Base-by-base conservation (phyloP, 2,113 vertebrate genomes). In the Psephotus haematonotus region DNA sequence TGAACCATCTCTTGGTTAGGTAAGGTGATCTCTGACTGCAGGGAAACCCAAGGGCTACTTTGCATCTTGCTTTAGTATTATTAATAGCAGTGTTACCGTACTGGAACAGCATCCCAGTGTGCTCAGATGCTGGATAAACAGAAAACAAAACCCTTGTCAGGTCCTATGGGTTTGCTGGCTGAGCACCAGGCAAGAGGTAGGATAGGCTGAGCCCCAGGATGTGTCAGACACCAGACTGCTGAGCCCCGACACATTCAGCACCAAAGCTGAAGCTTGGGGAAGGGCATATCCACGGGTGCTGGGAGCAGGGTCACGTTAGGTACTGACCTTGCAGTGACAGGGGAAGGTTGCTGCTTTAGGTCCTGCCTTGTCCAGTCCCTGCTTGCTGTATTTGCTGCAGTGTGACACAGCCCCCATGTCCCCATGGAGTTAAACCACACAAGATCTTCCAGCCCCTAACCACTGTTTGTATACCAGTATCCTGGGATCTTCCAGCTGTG, bases 191-290 rank as follows among this genome's bases (percentile, higher is more conserved):
- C 43, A 55, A 62, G 18, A 57, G 31, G 20, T 8, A 27, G 20
- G 37, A 41, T 29, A 25, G 35, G 24, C 8, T n/a, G 64, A 63
- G 80, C 41, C 59, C 60, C 55, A 62, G 50, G 31, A 4, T 14
- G 7, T 20, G 20, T 35, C 1, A 12, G 49, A 9, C 0, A 0
- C 5, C 28, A 6, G 39, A 14, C 5, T 20, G 59, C 63, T 22
- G n/a, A 69, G 49, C 69, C 35, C 59, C 28, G 20, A 39, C 11
- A 10, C 37, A 3, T 20, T 60, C 69, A 29, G 16, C 2, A 6
- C 24, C 44, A 5, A 35, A 33, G n/a, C 2, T 6, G 10, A 20
- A 18, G 50, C 39, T 47, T 18, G 5, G 77, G 10, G 11, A 24
- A 16, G 46, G 37, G 17, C 75, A 22, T 6, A 16, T 16, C 37